Conservation (phyloP, 2,113 vertebrate genomes). For the Burhinus bistriatus region DNA sequence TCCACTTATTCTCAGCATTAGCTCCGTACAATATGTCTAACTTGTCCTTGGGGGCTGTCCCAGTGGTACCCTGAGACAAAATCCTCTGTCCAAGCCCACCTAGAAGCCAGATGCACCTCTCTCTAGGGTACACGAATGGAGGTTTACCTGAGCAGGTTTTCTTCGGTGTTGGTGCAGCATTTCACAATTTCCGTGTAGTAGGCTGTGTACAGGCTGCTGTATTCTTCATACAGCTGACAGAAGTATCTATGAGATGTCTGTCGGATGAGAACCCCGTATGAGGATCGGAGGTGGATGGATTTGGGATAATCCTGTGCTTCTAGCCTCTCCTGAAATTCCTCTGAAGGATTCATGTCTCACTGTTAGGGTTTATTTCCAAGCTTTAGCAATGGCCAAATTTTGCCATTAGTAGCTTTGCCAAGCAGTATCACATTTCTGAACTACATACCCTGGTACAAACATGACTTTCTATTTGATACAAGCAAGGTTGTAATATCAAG, state of each 20-base stretch:
- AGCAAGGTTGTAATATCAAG: neutral
- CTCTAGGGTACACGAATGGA: neutral
- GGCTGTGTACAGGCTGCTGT: neutral
- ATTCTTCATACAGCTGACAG: neutral
- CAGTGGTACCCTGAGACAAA: neutral
- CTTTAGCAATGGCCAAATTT: neutral
- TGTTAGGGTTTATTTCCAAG: neutral
- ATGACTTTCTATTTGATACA: neutral
- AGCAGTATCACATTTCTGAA: neutral
- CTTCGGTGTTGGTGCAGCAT: neutral
- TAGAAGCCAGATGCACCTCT: neutral
- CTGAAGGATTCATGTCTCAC: neutral
- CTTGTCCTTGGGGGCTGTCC: neutral
- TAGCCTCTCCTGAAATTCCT: neutral
- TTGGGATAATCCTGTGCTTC: neutral
- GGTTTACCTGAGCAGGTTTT: neutral
- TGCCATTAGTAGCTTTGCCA: neutral
- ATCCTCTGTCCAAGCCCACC: neutral
- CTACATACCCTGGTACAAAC: neutral
- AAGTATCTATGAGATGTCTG: neutral
- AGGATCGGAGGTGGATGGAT: neutral
- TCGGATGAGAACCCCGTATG: accelerated
- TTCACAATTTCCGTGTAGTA: neutral
- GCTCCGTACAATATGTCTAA: neutral
- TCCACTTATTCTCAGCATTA: neutral